phyloP scores from a whole-genome alignment of 2,797 vertebrate genomes.

The Brachymystax lenok region DNA sequence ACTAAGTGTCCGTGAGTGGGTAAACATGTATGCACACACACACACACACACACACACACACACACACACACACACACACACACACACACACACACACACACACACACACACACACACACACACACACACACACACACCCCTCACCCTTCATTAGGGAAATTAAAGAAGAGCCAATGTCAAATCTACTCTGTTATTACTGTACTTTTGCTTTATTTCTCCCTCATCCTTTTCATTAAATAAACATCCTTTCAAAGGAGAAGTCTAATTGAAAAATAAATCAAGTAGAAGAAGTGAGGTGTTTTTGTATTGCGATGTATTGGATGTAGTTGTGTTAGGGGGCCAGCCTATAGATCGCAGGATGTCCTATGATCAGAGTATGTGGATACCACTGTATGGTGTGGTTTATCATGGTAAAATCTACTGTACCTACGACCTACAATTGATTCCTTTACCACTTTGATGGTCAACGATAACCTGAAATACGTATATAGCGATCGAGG shows the following conservation, averaged over 20 bases:
- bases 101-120: neutral
- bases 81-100: neutral
- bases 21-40: conserved; percentile 10
- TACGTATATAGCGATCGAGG: conserved; percentile 34
- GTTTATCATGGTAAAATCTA: neutral
- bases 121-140: neutral
- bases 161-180: conserved; percentile 17
- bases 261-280: conserved; percentile 56
- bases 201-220: conserved; percentile 39
- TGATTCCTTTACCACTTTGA: neutral
- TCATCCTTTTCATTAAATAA: conserved; percentile 50
- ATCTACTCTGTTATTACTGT: neutral
- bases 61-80: neutral
- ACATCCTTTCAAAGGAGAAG: conserved; percentile 64
- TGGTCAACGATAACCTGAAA: conserved; percentile 22
- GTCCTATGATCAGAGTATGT: neutral
- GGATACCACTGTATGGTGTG: neutral
- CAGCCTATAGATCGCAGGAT: too few species aligned
- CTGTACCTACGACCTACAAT: neutral
- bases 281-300: conserved; percentile 52
- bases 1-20: conserved; percentile 15
- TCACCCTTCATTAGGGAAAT: neutral
- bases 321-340: neutral
- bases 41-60: neutral
- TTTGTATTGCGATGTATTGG: neutral